phyloP scores from a whole-genome alignment of 2,888 invertebrate genomes.

The Caenorhabditis sp. region DNA sequence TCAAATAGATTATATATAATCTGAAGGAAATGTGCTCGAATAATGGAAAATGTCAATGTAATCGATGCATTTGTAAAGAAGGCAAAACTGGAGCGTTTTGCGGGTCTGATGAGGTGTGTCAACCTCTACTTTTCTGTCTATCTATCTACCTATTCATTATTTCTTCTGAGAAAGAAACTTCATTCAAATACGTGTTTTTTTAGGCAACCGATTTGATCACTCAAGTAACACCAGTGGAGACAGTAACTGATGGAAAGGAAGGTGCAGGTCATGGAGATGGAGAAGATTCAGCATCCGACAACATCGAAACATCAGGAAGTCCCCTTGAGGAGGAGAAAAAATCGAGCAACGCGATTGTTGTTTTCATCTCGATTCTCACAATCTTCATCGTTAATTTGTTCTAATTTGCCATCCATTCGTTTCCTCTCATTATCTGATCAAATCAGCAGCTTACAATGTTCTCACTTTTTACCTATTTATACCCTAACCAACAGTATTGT shows the following conservation, averaged over 20 bases:
- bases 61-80: slow-evolving; percentile 65
- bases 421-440: neutral
- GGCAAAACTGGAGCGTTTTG: slow-evolving; percentile 67
- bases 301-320: neutral
- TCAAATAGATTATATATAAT: neutral
- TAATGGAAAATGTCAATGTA: slow-evolving; percentile 68
- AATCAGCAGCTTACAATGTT: neutral
- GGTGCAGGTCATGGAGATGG: neutral
- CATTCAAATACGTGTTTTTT: neutral
- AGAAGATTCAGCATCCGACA: neutral
- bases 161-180: neutral
- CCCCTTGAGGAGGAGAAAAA: slow-evolving; percentile 9
- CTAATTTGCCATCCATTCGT: neutral
- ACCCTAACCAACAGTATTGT: neutral
- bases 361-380: neutral
- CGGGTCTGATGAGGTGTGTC: slow-evolving; percentile 45
- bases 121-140: too few relatives aligned
- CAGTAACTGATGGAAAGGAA: slow-evolving; percentile 1
- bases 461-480: neutral
- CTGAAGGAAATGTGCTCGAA: slow-evolving; percentile 61
- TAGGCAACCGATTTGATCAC: neutral
- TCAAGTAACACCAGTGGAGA: neutral
- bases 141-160: too few relatives aligned
- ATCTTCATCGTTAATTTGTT: neutral
- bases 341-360: neutral